A percentile compares a stretch with the other conserved stretches of the same genome.
Evolutionary conservation across 2,888 invertebrate species (phyloP).

Genomic region (Oscheius sp.): DNA sequence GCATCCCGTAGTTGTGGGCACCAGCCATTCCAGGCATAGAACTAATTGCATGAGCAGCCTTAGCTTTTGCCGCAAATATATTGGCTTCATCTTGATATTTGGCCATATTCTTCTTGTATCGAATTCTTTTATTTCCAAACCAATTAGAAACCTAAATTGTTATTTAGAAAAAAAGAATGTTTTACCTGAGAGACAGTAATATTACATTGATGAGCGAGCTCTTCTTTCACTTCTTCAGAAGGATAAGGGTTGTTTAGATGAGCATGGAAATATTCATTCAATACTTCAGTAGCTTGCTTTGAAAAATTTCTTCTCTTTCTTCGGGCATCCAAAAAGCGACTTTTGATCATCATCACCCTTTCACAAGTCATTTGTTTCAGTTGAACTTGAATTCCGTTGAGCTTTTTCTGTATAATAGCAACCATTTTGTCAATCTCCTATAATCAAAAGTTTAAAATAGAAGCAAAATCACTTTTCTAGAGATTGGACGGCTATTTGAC

Average conservation of each 20-base stretch:
- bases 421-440: constrained; percentile 97
- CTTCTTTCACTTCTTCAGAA: constrained; percentile 99
- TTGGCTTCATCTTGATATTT: constrained; percentile 98
- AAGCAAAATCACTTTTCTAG: constrained; percentile 27
- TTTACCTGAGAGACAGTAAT: constrained; percentile 94
- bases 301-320: constrained; percentile 96
- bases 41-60: constrained; percentile 72
- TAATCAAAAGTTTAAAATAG: neutral
- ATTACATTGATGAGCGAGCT: constrained; percentile 96
- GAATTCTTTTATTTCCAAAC: constrained; percentile 99
- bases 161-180: neutral
- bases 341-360: constrained; percentile 97
- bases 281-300: constrained; percentile 97
- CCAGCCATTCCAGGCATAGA: constrained; percentile 31
- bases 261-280: constrained; percentile 99
- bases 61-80: constrained; percentile 96
- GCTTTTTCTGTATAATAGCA: constrained; percentile 95
- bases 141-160: constrained; percentile 84
- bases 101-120: constrained; percentile 99
- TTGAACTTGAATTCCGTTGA: constrained; percentile 78
- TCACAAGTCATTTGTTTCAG: constrained; percentile 99
- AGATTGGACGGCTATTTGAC: constrained; percentile 77
- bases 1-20: constrained; percentile 24
- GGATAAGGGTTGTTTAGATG: constrained; percentile 99
- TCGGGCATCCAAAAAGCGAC: constrained; percentile 73